Percentiles rank a stretch among this genome's conserved stretches.
phyloP scores from a whole-genome alignment of 1,140 invertebrate genomes.

The Eriocheir sinensis region DNA sequence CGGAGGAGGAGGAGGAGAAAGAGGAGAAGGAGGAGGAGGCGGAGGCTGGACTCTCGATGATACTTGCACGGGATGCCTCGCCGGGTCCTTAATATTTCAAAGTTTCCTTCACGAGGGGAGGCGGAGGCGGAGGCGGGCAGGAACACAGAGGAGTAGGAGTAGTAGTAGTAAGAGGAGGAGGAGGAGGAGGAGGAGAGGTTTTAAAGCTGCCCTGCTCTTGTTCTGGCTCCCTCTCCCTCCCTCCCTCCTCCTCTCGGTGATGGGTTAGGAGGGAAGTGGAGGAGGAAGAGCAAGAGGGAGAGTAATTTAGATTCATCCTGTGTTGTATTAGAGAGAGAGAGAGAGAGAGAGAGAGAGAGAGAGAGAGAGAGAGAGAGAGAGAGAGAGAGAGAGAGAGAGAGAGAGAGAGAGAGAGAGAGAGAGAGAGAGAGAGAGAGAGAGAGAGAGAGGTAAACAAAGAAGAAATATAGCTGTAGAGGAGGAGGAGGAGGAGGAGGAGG shows the following conservation, averaged over 20 bases:
- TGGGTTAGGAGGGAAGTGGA: not conserved
- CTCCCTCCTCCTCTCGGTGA: not conserved
- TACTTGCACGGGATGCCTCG: not conserved
- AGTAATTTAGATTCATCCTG: slow-evolving; percentile 25
- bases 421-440: not conserved
- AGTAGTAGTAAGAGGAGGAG: not conserved
- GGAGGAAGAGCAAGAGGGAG: not conserved
- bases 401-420: not conserved
- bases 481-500: not conserved
- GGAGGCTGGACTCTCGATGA: not conserved
- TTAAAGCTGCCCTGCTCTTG: not conserved
- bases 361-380: too few relatives aligned
- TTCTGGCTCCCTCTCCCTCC: not conserved
- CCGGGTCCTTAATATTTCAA: slow-evolving; percentile 25
- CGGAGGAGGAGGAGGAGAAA: too few relatives aligned
- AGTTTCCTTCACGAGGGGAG: not conserved
- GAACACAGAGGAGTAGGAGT: not conserved
- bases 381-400: not conserved
- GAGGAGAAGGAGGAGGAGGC: not conserved
- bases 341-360: too few relatives aligned
- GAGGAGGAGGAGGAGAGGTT: not conserved
- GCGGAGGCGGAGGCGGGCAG: not conserved
- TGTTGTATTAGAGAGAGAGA: not conserved
- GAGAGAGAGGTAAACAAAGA: not conserved
- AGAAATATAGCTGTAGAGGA: not conserved